Conservation (phyloP, 2,113 vertebrate species). For the Elachura formosa region DNA sequence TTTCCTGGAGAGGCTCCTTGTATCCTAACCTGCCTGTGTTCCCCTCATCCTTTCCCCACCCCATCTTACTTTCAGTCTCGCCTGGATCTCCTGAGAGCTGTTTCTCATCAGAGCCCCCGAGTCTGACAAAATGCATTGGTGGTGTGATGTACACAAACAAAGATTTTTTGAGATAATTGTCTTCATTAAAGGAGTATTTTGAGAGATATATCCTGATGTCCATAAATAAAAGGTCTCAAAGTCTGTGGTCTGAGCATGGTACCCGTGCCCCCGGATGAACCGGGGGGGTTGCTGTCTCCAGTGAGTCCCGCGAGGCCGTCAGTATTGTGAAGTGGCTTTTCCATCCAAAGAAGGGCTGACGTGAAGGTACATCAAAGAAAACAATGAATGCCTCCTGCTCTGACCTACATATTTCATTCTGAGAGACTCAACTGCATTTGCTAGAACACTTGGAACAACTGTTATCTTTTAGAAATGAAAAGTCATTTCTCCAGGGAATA, state of each 20-base stretch:
- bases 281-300: not conserved
- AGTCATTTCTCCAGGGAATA: constrained; percentile 35
- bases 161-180: not conserved
- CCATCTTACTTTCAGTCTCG: not conserved
- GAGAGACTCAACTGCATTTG: constrained; percentile 36
- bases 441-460: constrained; percentile 44
- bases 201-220: not conserved
- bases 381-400: constrained; percentile 42
- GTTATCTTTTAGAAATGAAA: constrained; percentile 48
- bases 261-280: not conserved
- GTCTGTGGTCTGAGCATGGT: not conserved
- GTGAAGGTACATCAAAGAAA: constrained; percentile 48
- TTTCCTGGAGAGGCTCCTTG: not conserved
- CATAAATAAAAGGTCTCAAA: not conserved
- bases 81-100: not conserved
- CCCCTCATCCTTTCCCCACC: not conserved
- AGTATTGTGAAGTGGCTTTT: not conserved
- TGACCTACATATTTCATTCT: constrained; percentile 63
- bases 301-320: not conserved
- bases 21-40: not conserved
- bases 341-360: constrained; percentile 23
- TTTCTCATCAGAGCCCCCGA: not conserved
- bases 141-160: not conserved
- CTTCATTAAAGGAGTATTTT: not conserved
- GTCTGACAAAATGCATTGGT: not conserved